Percentiles rank a stretch among this genome's conserved stretches.
Conservation (phyloP, 2,888 invertebrate genomes). For the Brachynemurus nebulosus region DNA sequence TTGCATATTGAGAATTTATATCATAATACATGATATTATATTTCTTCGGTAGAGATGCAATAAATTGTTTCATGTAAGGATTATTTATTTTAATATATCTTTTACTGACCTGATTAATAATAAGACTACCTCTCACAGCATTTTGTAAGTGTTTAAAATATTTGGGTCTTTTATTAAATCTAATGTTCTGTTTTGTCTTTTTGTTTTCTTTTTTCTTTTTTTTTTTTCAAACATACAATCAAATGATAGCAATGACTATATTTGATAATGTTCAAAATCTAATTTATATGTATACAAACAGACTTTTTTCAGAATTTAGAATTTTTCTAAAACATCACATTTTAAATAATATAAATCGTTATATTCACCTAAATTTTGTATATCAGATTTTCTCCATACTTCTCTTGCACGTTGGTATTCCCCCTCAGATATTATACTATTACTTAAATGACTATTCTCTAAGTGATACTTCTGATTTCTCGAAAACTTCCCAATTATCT, state of each 20-base stretch:
- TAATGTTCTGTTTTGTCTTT: too few relatives aligned
- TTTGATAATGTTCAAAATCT: conserved; percentile 18
- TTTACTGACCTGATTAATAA: conserved; percentile 19
- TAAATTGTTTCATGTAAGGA: conserved; percentile 16
- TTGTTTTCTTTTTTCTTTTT: conserved; percentile 12
- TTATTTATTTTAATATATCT: conserved; percentile 21
- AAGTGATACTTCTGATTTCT: conserved; percentile 12
- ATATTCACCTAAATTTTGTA: conserved; percentile 20
- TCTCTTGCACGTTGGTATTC: conserved; percentile 21
- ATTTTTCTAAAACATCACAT: conserved; percentile 21
- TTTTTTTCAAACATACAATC: conserved; percentile 17
- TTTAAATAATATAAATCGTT: conserved; percentile 20
- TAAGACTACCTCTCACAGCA: conserved; percentile 22
- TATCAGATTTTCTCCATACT: conserved; percentile 20
- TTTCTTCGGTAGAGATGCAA: conserved; percentile 11
- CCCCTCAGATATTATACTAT: conserved; percentile 9
- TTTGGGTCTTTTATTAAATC: too few relatives aligned
- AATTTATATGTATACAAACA: conserved; percentile 17
- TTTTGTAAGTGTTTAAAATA: conserved; percentile 18
- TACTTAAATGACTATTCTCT: conserved; percentile 16
- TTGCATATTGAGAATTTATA: conserved; percentile 19
- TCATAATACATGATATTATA: conserved; percentile 18
- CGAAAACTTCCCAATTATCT: conserved; percentile 10
- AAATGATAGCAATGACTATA: conserved; percentile 15
- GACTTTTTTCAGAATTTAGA: conserved; percentile 21